Conservation (phyloP, 2,113 vertebrate genomes). For the Mormyrus iriodes region DNA sequence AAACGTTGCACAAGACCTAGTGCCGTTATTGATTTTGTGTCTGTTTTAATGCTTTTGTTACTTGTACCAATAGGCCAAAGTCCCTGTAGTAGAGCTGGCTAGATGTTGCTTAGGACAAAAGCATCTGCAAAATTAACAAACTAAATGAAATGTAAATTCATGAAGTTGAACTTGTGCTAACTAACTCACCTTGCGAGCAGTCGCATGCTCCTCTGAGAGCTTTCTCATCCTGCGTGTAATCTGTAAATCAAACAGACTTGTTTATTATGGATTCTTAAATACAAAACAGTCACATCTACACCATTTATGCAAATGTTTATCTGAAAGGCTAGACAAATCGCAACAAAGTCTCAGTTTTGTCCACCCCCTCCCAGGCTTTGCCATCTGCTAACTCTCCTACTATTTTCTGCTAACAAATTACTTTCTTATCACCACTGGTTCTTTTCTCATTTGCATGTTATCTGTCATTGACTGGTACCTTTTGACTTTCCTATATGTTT, state of each 20-base stretch:
- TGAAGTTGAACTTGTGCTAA: neutral
- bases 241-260: conserved; percentile 51
- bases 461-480: neutral
- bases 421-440: neutral
- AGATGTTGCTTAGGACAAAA: neutral
- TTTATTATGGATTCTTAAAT: neutral
- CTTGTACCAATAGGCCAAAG: neutral
- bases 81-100: neutral
- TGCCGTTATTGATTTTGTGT: neutral
- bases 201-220: conserved; percentile 85
- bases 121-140: neutral
- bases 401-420: neutral
- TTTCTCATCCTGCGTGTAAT: conserved; percentile 93
- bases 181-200: conserved; percentile 76
- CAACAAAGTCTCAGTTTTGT: neutral
- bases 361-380: neutral
- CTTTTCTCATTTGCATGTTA: neutral
- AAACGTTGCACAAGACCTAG: neutral
- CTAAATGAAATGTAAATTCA: neutral
- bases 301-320: conserved; percentile 7
- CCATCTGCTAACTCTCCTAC: neutral
- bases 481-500: neutral
- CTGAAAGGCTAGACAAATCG: neutral
- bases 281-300: neutral
- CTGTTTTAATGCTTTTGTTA: neutral